A percentile compares a stretch with the other conserved stretches of the same genome.
phyloP scores from a whole-genome alignment of 2,888 invertebrate species.

The Diaphora mendica region DNA sequence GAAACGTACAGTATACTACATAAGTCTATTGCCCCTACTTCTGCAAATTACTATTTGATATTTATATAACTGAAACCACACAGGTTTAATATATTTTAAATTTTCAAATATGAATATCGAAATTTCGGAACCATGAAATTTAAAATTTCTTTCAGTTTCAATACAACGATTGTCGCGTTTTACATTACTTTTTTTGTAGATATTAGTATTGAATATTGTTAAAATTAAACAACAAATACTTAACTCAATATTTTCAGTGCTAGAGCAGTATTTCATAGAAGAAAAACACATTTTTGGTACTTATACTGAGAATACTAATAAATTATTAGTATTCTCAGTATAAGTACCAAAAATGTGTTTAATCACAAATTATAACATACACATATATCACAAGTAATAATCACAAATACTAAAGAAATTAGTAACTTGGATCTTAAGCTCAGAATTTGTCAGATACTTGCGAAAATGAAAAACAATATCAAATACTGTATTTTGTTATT shows the following conservation, averaged over 20 bases:
- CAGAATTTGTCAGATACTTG: background rate
- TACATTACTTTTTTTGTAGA: background rate
- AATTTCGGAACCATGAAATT: background rate
- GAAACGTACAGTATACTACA: constrained; percentile 25
- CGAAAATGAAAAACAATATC: background rate
- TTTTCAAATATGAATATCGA: background rate
- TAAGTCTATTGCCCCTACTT: constrained; percentile 21
- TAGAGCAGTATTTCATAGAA: background rate
- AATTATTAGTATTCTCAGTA: background rate
- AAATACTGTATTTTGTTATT: background rate
- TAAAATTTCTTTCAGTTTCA: background rate
- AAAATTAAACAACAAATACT: background rate
- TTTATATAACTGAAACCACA: background rate
- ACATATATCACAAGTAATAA: too few species aligned
- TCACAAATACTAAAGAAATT: background rate
- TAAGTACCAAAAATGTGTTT: background rate
- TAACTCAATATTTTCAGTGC: background rate
- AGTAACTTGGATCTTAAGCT: background rate
- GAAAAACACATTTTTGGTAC: background rate
- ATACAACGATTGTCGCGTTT: background rate
- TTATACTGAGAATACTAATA: background rate
- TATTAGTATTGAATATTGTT: background rate
- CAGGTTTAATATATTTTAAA: background rate
- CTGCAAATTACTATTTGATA: background rate
- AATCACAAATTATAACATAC: too few species aligned